Conservation (phyloP, 53 echinoderm and acorn worm species). For the Zoroaster sp. region DNA sequence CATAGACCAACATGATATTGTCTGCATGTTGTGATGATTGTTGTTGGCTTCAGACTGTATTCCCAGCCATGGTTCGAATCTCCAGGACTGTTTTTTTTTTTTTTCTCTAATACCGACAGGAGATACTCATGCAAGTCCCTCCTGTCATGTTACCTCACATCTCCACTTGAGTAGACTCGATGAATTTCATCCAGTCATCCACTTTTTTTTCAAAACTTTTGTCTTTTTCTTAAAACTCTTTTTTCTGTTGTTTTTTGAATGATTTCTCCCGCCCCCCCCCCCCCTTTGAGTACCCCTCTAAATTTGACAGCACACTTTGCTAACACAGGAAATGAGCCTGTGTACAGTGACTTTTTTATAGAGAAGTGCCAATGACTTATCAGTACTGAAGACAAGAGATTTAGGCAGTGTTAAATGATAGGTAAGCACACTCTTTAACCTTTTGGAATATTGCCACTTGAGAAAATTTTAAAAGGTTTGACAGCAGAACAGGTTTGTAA, state of each 20-base stretch:
- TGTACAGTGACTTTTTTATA: constrained; percentile 19
- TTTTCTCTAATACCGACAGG: constrained; percentile 34
- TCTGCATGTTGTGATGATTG: constrained; percentile 37
- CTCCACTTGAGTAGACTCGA: constrained; percentile 27
- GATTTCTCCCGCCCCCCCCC: not conserved
- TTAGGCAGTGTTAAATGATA: constrained; percentile 28
- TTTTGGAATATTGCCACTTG: not conserved
- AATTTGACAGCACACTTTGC: constrained; percentile 25
- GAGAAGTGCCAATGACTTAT: constrained; percentile 43
- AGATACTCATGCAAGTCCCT: not conserved
- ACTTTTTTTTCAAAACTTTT: not conserved
- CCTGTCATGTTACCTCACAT: constrained; percentile 50
- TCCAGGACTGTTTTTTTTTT: constrained; percentile 46
- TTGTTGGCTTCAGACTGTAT: constrained; percentile 28
- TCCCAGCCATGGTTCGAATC: constrained; percentile 37
- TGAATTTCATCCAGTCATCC: constrained; percentile 49
- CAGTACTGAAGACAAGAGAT: constrained; percentile 12
- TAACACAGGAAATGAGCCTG: not conserved
- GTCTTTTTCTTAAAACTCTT: not conserved
- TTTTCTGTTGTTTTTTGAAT: not conserved
- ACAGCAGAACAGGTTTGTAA: not conserved
- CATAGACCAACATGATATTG: constrained; percentile 4
- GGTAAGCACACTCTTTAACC: constrained; percentile 15
- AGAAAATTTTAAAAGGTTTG: not conserved
- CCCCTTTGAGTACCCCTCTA: constrained; percentile 15